These are phyloP conservation scores for Syngnathus typhle DNA, from an alignment of 2,113 vertebrate species.

Conservation along the genomic window DNA sequence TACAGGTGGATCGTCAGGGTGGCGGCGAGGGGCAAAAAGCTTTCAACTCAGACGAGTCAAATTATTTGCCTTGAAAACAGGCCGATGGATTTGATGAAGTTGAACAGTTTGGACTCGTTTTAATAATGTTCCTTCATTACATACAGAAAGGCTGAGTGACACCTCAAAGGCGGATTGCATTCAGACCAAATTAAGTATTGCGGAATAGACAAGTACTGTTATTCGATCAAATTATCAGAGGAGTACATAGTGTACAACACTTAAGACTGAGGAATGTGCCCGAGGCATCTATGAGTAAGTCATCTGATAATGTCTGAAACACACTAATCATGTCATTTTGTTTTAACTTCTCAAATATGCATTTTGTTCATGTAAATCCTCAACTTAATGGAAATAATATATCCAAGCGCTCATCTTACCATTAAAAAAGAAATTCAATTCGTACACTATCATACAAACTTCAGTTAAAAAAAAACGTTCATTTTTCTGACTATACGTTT, in stretches of 20 bases:
- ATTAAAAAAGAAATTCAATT: too few species aligned
- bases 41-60: too few species aligned
- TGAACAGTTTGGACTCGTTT: constrained; percentile 3
- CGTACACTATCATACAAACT: too few species aligned
- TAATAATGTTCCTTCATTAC: not conserved
- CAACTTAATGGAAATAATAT: too few species aligned
- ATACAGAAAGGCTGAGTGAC: constrained; percentile 2
- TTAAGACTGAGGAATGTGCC: constrained; percentile 59
- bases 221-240: constrained; percentile 30
- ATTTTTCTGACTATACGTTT: too few species aligned
- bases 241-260: constrained; percentile 33
- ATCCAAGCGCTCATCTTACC: too few species aligned
- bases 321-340: constrained; percentile 39
- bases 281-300: constrained; percentile 10
- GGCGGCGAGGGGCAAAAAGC: too few species aligned
- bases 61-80: not conserved
- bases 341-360: constrained; percentile 1
- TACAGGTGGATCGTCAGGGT: too few species aligned
- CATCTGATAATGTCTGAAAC: constrained; percentile 26
- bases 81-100: not conserved
- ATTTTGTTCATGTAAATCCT: too few species aligned
- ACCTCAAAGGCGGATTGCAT: constrained; percentile 9
- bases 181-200: constrained; percentile 33
- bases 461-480: too few species aligned
- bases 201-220: constrained; percentile 36